Percentiles rank a stretch among this genome's conserved stretches.
Conservation (phyloP, 2,888 invertebrate genomes). For the Panzeria rudis region DNA sequence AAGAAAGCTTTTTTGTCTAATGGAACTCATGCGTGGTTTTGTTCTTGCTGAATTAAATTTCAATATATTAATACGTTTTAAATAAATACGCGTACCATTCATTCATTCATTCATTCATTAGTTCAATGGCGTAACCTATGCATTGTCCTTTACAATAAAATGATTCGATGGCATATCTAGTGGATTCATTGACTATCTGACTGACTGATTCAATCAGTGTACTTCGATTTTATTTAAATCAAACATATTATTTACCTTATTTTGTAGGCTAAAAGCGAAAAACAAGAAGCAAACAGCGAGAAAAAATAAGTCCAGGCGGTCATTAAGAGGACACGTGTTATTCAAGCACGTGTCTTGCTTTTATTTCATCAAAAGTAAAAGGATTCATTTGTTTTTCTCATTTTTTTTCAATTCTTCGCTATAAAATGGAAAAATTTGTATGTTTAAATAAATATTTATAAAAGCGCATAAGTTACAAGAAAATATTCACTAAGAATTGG, state of each 20-base stretch:
- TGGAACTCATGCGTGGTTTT: constrained; percentile 80
- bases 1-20: constrained; percentile 79
- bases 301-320: constrained; percentile 75
- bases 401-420: constrained; percentile 19
- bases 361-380: constrained; percentile 58
- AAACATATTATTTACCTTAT: constrained; percentile 60
- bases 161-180: constrained; percentile 43
- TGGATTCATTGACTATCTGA: constrained; percentile 35
- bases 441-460: constrained; percentile 71
- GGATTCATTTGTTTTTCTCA: constrained; percentile 58
- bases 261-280: constrained; percentile 62
- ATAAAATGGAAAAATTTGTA: constrained; percentile 47
- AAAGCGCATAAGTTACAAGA: constrained; percentile 70
- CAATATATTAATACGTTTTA: constrained; percentile 75
- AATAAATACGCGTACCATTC: constrained; percentile 43
- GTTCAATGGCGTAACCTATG: constrained; percentile 57
- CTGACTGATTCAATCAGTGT: constrained; percentile 48
- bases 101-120: constrained; percentile 24
- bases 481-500: constrained; percentile 74
- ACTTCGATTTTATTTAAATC: constrained; percentile 53
- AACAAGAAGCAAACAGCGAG: constrained; percentile 65
- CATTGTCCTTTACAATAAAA: constrained; percentile 52
- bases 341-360: constrained; percentile 80
- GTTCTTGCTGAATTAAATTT: constrained; percentile 81
- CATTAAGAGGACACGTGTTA: constrained; percentile 83